These are phyloP conservation scores for Tapera naevia DNA, from an alignment of 2,797 vertebrate genomes.

Conservation along the genomic window DNA sequence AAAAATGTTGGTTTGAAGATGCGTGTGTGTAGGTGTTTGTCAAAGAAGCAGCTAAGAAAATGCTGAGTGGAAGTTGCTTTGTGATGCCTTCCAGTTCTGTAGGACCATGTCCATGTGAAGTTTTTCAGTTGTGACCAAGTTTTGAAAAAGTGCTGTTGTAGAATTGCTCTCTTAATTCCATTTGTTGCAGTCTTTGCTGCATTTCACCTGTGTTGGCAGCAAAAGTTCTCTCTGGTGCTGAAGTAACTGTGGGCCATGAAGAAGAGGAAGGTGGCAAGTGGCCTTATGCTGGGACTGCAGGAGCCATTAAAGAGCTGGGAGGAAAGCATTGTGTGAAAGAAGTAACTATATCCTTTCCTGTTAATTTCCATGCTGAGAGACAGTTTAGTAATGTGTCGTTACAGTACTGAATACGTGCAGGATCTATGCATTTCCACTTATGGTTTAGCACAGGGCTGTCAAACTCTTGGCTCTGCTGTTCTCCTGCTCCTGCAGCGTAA, in stretches of 20 bases:
- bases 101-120: neutral
- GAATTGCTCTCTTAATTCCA: neutral
- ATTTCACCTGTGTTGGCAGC: slow-evolving; percentile 89
- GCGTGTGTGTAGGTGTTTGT: neutral
- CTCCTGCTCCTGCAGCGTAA: no score
- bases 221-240: slow-evolving; percentile 86
- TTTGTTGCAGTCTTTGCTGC: slow-evolving; percentile 85
- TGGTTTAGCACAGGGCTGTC: neutral
- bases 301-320: slow-evolving; percentile 84
- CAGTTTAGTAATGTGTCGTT: neutral
- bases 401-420: neutral
- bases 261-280: slow-evolving; percentile 85
- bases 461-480: no score
- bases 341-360: slow-evolving; percentile 86
- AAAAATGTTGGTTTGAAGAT: neutral
- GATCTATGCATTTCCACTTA: neutral
- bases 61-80: neutral
- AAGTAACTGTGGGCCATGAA: slow-evolving; percentile 92
- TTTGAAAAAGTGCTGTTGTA: neutral
- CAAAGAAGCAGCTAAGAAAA: neutral
- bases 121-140: neutral
- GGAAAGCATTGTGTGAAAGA: slow-evolving; percentile 83
- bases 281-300: slow-evolving; percentile 83
- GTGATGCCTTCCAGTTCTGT: neutral
- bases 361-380: neutral